Evolutionary conservation across 2,888 invertebrate genomes (phyloP), one percentile per base, ranked within the genome.

Genomic region (Epinotia demarniana): DNA sequence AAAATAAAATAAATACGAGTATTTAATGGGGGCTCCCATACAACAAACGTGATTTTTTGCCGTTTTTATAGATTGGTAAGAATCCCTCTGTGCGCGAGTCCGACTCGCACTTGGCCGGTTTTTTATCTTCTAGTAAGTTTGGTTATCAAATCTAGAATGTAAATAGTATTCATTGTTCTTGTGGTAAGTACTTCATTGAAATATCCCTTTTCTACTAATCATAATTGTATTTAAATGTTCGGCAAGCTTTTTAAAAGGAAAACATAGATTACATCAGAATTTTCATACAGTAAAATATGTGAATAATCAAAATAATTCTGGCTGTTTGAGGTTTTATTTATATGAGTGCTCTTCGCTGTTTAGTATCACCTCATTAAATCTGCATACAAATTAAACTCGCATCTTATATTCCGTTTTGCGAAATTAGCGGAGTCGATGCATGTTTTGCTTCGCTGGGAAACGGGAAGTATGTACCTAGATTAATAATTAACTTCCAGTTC

Each of bases 381-480:
- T 49, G 27, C 64, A 53, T 64, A 27, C 23, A 49, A 49, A 64
- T 64, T 49, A 49, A 64, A 23, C 64, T n/a, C 23, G 49, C 49
- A 64, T 64, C 23, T 64, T 64, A 49, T n/a, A 64, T 64, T 49
- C 49, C 43, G 23, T 64, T 62, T 53, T 64, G 23, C 64, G 64
- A 64, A 49, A 19, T 49, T 16, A 64, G 23, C 8, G 13, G 13
- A 9, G 19, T 62, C 58, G n/a, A 23, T 33, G n/a, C 39, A 62
- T 39, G 18, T 16, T 64, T 64, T 27, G 49, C 49, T 64, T 49
- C 12, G 23, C 16, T 49, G 23, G 6, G 39, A 46, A 63, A 23
- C 58, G 27, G 23, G 23, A 58, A 58, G 27, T 60, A 27, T 1
- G n/a, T 33, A 27, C 1, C n/a, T 33, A 61, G 33, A 2, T 39